Percentiles rank a stretch among this genome's conserved stretches.
Evolutionary conservation across 2,113 vertebrate genomes (phyloP).

Genomic region (Corydoras maculifer): DNA sequence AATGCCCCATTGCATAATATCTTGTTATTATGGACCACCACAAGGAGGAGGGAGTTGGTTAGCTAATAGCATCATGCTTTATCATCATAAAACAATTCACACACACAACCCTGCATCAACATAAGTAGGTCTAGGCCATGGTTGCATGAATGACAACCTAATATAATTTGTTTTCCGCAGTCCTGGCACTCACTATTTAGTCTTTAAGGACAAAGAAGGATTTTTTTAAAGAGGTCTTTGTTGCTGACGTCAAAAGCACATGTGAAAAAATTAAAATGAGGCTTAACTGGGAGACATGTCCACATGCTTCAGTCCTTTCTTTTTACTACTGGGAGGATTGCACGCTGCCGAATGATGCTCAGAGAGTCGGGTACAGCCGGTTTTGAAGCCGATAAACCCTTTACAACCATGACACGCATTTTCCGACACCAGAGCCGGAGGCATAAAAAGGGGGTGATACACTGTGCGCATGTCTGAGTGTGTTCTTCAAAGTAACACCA

Average conservation of each 20-base stretch:
- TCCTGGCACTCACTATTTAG: slow-evolving; percentile 46
- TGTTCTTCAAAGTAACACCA: too few relatives aligned
- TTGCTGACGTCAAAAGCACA: slow-evolving; percentile 56
- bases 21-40: too few relatives aligned
- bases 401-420: slow-evolving; percentile 68
- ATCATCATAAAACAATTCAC: not conserved
- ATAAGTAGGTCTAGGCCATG: not conserved
- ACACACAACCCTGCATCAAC: not conserved
- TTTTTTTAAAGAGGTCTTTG: slow-evolving; percentile 43
- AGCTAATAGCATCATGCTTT: too few relatives aligned
- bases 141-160: not conserved
- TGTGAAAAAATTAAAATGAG: slow-evolving; percentile 46
- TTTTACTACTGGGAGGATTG: slow-evolving; percentile 58
- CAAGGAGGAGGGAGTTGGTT: too few relatives aligned
- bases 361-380: slow-evolving; percentile 51
- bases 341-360: slow-evolving; percentile 52
- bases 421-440: slow-evolving; percentile 49
- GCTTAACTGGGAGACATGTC: slow-evolving; percentile 57
- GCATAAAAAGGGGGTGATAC: not conserved
- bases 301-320: slow-evolving; percentile 52
- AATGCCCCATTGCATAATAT: too few relatives aligned
- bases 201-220: slow-evolving; percentile 35
- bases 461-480: too few relatives aligned
- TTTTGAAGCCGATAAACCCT: slow-evolving; percentile 71
- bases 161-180: slow-evolving; percentile 4